A percentile compares a stretch with the other conserved stretches of the same genome.
Conservation (phyloP, 2,888 invertebrate genomes). For the Pyrgus malvae region DNA sequence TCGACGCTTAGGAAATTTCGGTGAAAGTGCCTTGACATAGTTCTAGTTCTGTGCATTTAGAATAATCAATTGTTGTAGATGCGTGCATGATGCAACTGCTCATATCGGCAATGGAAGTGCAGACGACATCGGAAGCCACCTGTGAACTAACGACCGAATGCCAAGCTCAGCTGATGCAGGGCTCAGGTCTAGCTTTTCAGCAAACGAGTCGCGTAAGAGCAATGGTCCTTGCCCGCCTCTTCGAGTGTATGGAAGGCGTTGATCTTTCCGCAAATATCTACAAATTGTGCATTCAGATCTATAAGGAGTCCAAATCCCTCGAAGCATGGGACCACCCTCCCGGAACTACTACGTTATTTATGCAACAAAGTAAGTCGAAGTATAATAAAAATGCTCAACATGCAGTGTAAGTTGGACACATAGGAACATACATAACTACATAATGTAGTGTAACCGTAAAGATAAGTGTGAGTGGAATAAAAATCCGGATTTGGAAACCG, state of each 20-base stretch:
- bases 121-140: conserved; percentile 58
- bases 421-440: too few relatives aligned
- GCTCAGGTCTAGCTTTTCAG: conserved; percentile 69
- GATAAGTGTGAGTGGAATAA: not conserved
- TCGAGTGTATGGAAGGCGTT: conserved; percentile 67
- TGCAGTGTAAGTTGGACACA: not conserved
- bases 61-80: conserved; percentile 49
- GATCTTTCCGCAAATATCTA: conserved; percentile 68
- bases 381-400: not conserved
- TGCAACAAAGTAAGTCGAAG: conserved; percentile 66
- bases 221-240: conserved; percentile 55
- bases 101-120: conserved; percentile 71
- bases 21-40: conserved; percentile 44
- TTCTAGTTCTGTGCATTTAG: conserved; percentile 28
- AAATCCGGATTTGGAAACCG: not conserved
- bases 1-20: conserved; percentile 33
- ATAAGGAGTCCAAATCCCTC: conserved; percentile 71
- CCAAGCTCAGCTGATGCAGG: conserved; percentile 59
- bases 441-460: not conserved
- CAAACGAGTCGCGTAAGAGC: conserved; percentile 67
- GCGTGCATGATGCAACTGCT: conserved; percentile 74
- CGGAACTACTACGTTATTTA: conserved; percentile 68
- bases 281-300: conserved; percentile 71
- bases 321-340: conserved; percentile 73
- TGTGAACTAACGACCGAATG: conserved; percentile 70